Percentiles rank a stretch among this genome's conserved stretches.
phyloP scores from a whole-genome alignment of 2,113 vertebrate genomes.

The Cololabis saira region DNA sequence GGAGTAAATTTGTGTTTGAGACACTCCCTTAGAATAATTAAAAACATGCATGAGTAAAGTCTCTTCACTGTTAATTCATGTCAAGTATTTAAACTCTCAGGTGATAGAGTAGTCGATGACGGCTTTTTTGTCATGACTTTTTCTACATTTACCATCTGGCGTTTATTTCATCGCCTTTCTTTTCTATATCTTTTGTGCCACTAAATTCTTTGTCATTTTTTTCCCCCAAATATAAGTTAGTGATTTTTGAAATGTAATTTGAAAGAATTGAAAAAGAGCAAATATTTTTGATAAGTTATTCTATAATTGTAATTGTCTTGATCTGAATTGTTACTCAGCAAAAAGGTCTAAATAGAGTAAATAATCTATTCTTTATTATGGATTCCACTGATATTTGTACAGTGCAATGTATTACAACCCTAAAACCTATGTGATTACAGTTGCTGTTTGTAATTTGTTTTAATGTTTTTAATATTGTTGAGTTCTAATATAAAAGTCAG shows the following conservation, averaged over 20 bases:
- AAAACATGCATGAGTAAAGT: constrained; percentile 27
- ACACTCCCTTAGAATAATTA: constrained; percentile 18
- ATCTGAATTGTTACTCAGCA: constrained; percentile 11
- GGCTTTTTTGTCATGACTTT: background rate
- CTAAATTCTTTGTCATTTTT: constrained; percentile 1
- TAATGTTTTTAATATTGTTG: constrained; percentile 36
- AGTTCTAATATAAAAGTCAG: constrained; percentile 6
- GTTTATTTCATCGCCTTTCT: constrained; percentile 2
- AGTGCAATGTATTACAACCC: constrained; percentile 14
- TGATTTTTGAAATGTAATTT: constrained; percentile 8
- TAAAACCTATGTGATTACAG: constrained; percentile 26
- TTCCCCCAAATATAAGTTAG: background rate
- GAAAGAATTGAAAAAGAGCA: constrained; percentile 11
- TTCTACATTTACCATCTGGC: constrained; percentile 14
- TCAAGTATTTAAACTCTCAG: background rate
- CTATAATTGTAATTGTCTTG: constrained; percentile 8
- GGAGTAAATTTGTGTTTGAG: background rate
- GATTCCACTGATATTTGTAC: constrained; percentile 2
- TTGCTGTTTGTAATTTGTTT: constrained; percentile 41
- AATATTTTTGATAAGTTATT: constrained; percentile 65
- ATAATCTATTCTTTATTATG: constrained; percentile 14
- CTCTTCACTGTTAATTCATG: background rate
- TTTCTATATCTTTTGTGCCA: constrained; percentile 19
- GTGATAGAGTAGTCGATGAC: background rate
- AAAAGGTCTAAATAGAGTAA: background rate